Evolutionary conservation across 2,113 vertebrate genomes (phyloP).

Genomic region (Scatophagus argus): DNA sequence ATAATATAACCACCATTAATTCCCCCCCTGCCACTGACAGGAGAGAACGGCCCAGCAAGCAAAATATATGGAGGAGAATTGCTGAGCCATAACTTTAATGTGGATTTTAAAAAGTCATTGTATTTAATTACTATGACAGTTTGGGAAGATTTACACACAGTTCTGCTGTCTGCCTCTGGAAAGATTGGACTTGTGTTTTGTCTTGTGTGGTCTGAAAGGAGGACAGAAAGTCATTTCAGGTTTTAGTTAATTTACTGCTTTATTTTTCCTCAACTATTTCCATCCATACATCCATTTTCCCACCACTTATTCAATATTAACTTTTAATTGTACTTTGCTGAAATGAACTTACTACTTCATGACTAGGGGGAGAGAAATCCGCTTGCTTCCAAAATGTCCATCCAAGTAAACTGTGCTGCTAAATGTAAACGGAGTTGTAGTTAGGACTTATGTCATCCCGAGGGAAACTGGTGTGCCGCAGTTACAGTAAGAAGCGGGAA

Average conservation of each 20-base stretch:
- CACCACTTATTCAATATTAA: too few relatives aligned
- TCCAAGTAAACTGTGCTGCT: too few relatives aligned
- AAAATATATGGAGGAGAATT: conserved; percentile 55
- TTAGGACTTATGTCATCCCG: too few relatives aligned
- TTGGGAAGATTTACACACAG: conserved; percentile 46
- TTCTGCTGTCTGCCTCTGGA: background rate
- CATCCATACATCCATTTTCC: too few relatives aligned
- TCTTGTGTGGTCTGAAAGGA: background rate
- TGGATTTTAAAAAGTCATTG: conserved; percentile 43
- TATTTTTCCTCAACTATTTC: background rate
- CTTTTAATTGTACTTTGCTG: too few relatives aligned
- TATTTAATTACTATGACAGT: conserved; percentile 62
- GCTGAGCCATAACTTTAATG: conserved; percentile 67
- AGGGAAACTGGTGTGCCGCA: too few relatives aligned
- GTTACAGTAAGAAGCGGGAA: too few relatives aligned
- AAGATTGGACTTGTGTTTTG: conserved; percentile 26
- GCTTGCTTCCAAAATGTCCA: too few relatives aligned
- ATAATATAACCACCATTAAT: conserved; percentile 66
- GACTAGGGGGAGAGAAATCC: too few relatives aligned
- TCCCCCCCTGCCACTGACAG: conserved; percentile 40
- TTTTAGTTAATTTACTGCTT: background rate
- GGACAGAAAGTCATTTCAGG: background rate
- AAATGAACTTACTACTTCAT: too few relatives aligned
- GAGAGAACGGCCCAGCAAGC: conserved; percentile 64
- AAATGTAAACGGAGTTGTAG: too few relatives aligned